phyloP scores from a whole-genome alignment of 2,113 vertebrate species.

The Colinus virginianus region DNA sequence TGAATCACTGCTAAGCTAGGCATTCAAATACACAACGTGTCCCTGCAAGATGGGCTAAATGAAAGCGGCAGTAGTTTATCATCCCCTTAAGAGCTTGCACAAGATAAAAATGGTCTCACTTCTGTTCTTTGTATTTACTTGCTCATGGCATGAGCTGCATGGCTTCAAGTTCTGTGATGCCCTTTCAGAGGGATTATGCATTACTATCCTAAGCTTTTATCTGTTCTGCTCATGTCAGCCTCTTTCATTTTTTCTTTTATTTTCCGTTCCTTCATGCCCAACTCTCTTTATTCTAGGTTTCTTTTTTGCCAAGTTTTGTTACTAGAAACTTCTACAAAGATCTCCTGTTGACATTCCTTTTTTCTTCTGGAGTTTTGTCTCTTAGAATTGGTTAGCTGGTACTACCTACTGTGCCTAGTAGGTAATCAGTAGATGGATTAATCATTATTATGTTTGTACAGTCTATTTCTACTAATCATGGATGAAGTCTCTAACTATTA shows the following conservation, averaged over 20 bases:
- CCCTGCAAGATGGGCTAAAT: not conserved
- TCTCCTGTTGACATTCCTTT: not conserved
- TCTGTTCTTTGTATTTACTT: accelerated
- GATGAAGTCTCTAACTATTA: not conserved
- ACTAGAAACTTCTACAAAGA: not conserved
- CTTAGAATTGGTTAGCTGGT: not conserved
- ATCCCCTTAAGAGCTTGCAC: not conserved
- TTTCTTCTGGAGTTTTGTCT: not conserved
- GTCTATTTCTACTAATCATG: not conserved
- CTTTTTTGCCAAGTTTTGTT: not conserved
- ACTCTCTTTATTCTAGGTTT: not conserved
- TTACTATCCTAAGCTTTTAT: not conserved
- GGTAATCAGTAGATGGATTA: not conserved
- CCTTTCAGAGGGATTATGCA: not conserved
- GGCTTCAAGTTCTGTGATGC: not conserved
- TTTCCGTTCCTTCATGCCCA: not conserved
- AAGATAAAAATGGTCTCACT: not conserved
- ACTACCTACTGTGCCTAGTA: not conserved
- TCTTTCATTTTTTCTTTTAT: not conserved
- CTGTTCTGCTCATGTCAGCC: accelerated
- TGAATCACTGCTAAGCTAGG: not conserved
- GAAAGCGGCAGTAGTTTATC: not conserved
- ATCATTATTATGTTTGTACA: not conserved
- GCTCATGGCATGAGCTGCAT: not conserved
- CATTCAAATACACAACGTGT: not conserved